A percentile compares a stretch with the other conserved stretches of the same genome.
Conservation (phyloP, 2,888 invertebrate species). For the Zaprionus bogoriensis region DNA sequence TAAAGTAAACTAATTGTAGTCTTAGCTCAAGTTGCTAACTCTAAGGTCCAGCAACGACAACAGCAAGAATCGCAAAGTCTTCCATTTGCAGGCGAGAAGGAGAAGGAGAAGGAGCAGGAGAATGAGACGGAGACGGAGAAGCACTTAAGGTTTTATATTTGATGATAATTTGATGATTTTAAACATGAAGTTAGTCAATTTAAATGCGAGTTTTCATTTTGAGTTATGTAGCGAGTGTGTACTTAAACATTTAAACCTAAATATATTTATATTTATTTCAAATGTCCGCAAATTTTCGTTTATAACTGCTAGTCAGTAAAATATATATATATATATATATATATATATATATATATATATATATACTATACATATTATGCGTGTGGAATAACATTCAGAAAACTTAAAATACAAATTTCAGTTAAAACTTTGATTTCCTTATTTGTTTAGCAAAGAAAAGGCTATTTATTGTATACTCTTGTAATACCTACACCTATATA, state of each 20-base stretch:
- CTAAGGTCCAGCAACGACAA: slow-evolving; percentile 44
- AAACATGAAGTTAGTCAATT: slow-evolving; percentile 61
- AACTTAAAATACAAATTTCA: slow-evolving; percentile 47
- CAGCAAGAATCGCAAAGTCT: slow-evolving; percentile 75
- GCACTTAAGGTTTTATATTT: slow-evolving; percentile 31
- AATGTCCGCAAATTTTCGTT: slow-evolving; percentile 51
- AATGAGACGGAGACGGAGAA: neutral
- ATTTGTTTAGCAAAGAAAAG: slow-evolving; percentile 63
- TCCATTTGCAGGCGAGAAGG: slow-evolving; percentile 61
- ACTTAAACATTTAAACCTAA: slow-evolving; percentile 53
- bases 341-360: slow-evolving; percentile 20
- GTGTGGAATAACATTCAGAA: slow-evolving; percentile 30
- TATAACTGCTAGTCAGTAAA: slow-evolving; percentile 78
- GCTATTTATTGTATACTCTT: slow-evolving; percentile 64
- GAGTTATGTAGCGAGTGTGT: slow-evolving; percentile 38
- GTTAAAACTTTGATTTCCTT: slow-evolving; percentile 50
- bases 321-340: slow-evolving; percentile 29
- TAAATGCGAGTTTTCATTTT: slow-evolving; percentile 46
- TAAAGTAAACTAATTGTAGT: slow-evolving; percentile 41
- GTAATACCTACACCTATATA: slow-evolving; percentile 30
- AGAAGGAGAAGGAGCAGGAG: slow-evolving; percentile 6
- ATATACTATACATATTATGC: too few species aligned
- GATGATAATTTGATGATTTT: slow-evolving; percentile 22
- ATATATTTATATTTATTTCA: slow-evolving; percentile 62
- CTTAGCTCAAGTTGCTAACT: slow-evolving; percentile 67